These are phyloP conservation scores for Microplitis manilae DNA, from an alignment of 2,888 invertebrate species.

Conservation along the genomic window DNA sequence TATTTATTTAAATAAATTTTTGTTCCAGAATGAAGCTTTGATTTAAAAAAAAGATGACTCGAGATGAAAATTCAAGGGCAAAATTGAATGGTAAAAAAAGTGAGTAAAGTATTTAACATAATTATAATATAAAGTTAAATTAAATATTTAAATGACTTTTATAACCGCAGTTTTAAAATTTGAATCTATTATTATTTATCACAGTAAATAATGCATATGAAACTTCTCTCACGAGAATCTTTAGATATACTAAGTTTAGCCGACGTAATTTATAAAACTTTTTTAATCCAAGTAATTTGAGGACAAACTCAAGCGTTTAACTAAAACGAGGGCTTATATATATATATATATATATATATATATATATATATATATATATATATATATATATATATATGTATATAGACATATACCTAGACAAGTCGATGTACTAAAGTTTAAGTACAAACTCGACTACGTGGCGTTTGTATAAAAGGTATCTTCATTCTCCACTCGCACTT, in stretches of 20 bases:
- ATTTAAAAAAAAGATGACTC: too few relatives aligned
- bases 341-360: neutral
- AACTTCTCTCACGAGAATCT: neutral
- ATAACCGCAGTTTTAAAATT: neutral
- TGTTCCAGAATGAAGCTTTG: neutral
- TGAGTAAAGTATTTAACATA: neutral
- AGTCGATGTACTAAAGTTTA: slow-evolving; percentile 17
- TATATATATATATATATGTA: neutral
- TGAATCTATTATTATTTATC: neutral
- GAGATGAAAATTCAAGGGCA: too few relatives aligned
- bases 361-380: neutral
- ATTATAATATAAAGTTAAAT: neutral
- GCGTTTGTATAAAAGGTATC: slow-evolving; percentile 49
- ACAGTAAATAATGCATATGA: neutral
- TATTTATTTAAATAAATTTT: neutral
- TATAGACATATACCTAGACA: neutral
- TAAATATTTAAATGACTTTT: neutral
- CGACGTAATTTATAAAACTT: neutral
- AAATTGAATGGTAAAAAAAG: neutral
- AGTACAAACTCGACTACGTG: slow-evolving; percentile 45
- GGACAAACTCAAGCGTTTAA: neutral
- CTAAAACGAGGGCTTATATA: neutral
- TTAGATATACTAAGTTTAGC: neutral
- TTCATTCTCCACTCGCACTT: slow-evolving; percentile 60
- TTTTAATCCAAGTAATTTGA: slow-evolving; percentile 1